These are phyloP conservation scores for Tiphia femorata DNA, from an alignment of 2,888 invertebrate species.

Conservation along the genomic window DNA sequence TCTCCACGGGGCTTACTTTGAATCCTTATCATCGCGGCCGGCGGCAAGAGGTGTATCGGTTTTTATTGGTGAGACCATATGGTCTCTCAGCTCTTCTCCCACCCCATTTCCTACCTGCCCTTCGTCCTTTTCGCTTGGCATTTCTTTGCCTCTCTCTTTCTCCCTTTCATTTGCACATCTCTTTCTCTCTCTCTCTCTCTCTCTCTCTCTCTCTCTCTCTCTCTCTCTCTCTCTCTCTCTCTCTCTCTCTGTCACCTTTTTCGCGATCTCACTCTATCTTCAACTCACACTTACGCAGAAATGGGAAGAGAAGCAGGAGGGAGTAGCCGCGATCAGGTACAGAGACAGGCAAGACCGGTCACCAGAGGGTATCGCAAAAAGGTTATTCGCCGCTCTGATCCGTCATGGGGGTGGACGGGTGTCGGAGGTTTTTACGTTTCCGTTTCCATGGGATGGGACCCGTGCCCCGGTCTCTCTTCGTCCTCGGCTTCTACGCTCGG, in stretches of 20 bases:
- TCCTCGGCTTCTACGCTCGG: neutral
- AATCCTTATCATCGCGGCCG: conserved; percentile 25
- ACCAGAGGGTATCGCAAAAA: conserved; percentile 44
- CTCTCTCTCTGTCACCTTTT: conserved; percentile 4
- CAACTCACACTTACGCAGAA: no score
- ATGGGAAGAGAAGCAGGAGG: no score
- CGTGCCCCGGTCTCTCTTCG: neutral
- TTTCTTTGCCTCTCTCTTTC: neutral
- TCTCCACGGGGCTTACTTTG: conserved; percentile 28
- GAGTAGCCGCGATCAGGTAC: conserved; percentile 16
- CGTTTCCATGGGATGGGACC: conserved; percentile 20
- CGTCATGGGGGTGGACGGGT: conserved; percentile 44
- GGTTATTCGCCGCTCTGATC: conserved; percentile 53
- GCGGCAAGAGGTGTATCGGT: conserved; percentile 31
- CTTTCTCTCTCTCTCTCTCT: conserved; percentile 1
- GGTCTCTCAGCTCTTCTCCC: conserved; percentile 9
- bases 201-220: neutral
- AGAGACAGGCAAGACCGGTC: conserved; percentile 24
- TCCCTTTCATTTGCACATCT: no score
- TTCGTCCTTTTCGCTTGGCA: neutral
- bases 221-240: neutral
- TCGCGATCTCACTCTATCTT: no score
- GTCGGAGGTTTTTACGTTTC: conserved; percentile 52
- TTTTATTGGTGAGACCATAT: conserved; percentile 39
- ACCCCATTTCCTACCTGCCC: neutral